A percentile compares a stretch with the other conserved stretches of the same genome.
Evolutionary conservation across 1,140 invertebrate species (phyloP).

Genomic region (Hirudo medicinalis): DNA sequence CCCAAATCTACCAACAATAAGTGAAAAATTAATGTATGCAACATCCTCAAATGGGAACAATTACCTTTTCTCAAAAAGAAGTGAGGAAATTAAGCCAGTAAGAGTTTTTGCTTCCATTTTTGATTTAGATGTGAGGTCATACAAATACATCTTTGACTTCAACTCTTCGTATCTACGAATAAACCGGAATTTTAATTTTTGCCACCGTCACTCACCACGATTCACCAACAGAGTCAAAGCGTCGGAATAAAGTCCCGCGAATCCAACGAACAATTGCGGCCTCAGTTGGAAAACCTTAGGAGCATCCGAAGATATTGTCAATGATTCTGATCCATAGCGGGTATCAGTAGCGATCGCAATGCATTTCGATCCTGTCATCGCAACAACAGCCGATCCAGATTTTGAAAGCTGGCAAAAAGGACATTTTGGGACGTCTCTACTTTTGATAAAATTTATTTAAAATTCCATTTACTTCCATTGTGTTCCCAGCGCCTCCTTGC

Average conservation of each 20-base stretch:
- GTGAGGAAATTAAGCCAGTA: neutral
- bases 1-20: conserved; percentile 4
- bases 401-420: neutral
- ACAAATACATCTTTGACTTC: neutral
- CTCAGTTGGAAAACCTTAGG: conserved; percentile 5
- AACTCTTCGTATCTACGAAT: conserved; percentile 5
- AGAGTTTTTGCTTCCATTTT: neutral
- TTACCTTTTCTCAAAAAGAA: conserved; percentile 9
- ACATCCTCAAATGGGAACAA: neutral
- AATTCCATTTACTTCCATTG: too few relatives aligned
- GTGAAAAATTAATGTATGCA: neutral
- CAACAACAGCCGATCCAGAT: neutral
- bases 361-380: neutral
- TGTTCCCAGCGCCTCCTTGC: too few relatives aligned
- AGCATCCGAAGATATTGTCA: neutral
- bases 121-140: neutral
- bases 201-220: neutral
- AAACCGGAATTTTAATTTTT: neutral
- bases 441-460: too few relatives aligned
- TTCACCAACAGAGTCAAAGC: neutral
- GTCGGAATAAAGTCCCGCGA: conserved; percentile 9
- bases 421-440: too few relatives aligned
- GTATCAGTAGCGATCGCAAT: conserved; percentile 1
- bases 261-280: neutral
- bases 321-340: neutral